Percentiles rank a stretch among this genome's conserved stretches.
phyloP scores from a whole-genome alignment of 2,797 vertebrate species.

The Pangasius djambal region DNA sequence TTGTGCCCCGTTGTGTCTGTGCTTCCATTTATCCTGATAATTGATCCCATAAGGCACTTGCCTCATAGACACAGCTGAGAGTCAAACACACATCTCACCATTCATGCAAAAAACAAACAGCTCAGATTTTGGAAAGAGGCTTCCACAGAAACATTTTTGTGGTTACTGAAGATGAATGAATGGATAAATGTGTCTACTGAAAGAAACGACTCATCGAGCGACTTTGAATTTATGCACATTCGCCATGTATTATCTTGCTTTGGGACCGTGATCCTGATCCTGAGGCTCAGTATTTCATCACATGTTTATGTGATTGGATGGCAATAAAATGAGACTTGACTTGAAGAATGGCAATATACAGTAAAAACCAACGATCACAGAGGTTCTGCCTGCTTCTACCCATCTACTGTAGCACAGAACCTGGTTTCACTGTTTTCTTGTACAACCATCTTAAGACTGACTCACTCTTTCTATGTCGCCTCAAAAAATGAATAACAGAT shows the following conservation, averaged over 20 bases:
- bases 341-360: neutral
- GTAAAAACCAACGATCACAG: neutral
- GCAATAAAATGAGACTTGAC: neutral
- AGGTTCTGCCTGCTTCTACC: neutral
- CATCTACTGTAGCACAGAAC: neutral
- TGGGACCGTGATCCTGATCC: neutral
- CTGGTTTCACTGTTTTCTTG: neutral
- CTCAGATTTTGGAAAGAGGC: neutral
- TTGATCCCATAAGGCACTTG: neutral
- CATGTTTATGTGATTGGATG: neutral
- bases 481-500: neutral
- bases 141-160: neutral
- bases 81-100: neutral
- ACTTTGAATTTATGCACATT: neutral
- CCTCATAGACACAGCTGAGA: neutral
- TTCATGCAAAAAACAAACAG: neutral
- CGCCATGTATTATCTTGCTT: neutral
- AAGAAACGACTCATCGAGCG: neutral
- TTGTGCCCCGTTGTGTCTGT: neutral
- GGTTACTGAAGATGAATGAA: neutral
- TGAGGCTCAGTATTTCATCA: neutral
- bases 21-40: neutral
- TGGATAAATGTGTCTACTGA: neutral
- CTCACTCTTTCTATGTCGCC: no score
- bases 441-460: neutral